Evolutionary conservation across 2,113 vertebrate genomes (phyloP), one percentile per base, ranked within the genome.

Genomic region (Cinclus cinclus): DNA sequence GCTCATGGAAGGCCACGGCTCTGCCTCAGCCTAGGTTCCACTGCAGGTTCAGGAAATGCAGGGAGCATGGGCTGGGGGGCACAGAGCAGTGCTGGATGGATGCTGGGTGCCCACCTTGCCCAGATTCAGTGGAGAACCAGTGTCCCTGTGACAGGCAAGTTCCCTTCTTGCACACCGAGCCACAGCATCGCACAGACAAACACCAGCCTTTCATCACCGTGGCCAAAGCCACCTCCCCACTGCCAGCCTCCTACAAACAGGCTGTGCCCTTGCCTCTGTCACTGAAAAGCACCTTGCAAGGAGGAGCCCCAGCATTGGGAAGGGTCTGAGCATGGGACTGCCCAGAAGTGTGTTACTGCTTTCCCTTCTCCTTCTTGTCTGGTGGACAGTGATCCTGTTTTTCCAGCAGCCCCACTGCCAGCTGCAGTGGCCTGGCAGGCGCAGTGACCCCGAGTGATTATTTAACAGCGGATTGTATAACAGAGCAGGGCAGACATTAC

Each of bases 381-480:
- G 0, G 41, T 15, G 30, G 25, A 30, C 24, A 55, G 76, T 6
- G 3, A 39, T 59, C 73, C 65, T 59, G n/a, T 90, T 91, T 95
- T 75, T 58, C 73, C 84, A 47, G 76, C 87, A 78, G 76, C 58
- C 50, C 68, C 56, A 46, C 42, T 7, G 6, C 50, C 44, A 91
- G 91, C 80, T 9, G 13, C 89, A 84, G 68, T 59, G 59, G 52
- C 70, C 74, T 83, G 92, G 70, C 92, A 89, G 91, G 79, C 52
- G 0, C 82, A 65, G 89, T 91, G 86, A 83, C 80, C 93, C 84
- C 0, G 0, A 46, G 30, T 20, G 83, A 71, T 93, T 94, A 94
- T 93, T 88, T 94, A 92, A 65, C 41, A 67, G 87, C 12, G 0
- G 95, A 94, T 97, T 95, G 87, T 85, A 81, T 97, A 95, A 96